Base-by-base conservation (phyloP, 2,888 invertebrate species). In the Ctenicera cuprea region DNA sequence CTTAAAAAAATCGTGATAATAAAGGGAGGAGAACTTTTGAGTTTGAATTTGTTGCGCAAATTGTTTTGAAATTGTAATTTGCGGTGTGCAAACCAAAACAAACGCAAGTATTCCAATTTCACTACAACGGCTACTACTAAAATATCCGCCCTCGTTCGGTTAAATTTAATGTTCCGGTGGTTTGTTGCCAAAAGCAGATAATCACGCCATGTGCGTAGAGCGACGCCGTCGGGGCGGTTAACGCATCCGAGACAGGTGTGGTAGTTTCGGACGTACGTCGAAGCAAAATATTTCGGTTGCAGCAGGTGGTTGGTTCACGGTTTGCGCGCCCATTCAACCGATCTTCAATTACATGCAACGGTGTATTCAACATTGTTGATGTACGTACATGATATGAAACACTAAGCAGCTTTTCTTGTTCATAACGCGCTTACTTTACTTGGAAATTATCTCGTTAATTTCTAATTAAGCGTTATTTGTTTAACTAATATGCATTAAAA, bases 301-400 rank as follows among this genome's bases (percentile, higher is more conserved):
- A 62, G 67, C 61, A 61, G 67, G 67, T 72, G 67, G 66, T 72
- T 72, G 16, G 20, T 72, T 72, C 61, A 66, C 67, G 59, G 72
- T 67, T 61, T 62, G 59, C 67, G 67, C 61, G 45, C 63, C 30
- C 54, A 65, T 71, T 64, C 63, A 71, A 65, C 59, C 63, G 54
- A 41, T 71, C 52, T 54, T 38, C 20, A 54, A 70, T 18, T 26
- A 33, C 33, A 61, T 16, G 16, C 57, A 59, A 59, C 59, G 59
- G 38, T 33, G 59, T 20, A 38, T 41, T 52, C 52, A 52, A 52
- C 38, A 30, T 33, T 33, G 16, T 66, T 33, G 0, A 12, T 37
- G 33, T 43, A 14, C 9, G 5, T 4, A 33, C 7, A 5, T 33
- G 8, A 33, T 33, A 8, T 43, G 1, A 43, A 5, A 2, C n/a